These are phyloP conservation scores for Chanos chanos DNA, from an alignment of 2,797 vertebrate species.

Conservation along the genomic window DNA sequence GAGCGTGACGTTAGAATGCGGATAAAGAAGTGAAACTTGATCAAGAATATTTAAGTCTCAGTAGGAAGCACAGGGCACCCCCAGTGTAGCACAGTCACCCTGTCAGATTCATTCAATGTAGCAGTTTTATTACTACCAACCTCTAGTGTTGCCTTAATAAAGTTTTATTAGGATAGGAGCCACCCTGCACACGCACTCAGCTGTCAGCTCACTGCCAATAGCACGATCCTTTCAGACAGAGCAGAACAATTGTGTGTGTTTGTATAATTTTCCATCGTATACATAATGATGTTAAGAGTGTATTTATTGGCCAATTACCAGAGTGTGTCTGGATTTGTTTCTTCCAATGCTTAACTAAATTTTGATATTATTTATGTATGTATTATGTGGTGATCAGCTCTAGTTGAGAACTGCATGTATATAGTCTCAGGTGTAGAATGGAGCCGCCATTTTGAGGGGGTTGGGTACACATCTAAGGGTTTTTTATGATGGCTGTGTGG, in stretches of 20 bases:
- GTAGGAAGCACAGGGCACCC: conserved; percentile 1
- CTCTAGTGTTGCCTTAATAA: conserved; percentile 26
- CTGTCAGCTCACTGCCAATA: conserved; percentile 20
- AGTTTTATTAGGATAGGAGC: too few species aligned
- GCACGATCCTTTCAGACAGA: not conserved
- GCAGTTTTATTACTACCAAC: conserved; percentile 17
- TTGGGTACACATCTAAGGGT: too few species aligned
- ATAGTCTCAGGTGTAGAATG: too few species aligned
- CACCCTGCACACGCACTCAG: conserved; percentile 11
- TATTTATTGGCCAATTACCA: conserved; percentile 30
- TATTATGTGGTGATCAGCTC: too few species aligned
- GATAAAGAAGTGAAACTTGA: too few species aligned
- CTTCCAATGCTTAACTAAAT: not conserved
- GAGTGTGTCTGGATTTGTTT: not conserved
- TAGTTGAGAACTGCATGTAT: too few species aligned
- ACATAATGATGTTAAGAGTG: not conserved
- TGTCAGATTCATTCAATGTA: conserved; percentile 15
- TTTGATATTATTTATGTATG: conserved; percentile 39
- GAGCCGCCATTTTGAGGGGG: too few species aligned
- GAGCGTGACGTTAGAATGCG: too few species aligned
- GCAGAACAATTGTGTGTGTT: not conserved
- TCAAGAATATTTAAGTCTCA: too few species aligned
- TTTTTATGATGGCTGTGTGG: too few species aligned
- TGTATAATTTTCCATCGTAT: not conserved
- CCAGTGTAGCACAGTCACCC: conserved; percentile 14